Percentiles rank a stretch among this genome's conserved stretches.
Evolutionary conservation across 53 echinoderm and acorn worm genomes (phyloP).

Genomic region (Stichopus horrens): DNA sequence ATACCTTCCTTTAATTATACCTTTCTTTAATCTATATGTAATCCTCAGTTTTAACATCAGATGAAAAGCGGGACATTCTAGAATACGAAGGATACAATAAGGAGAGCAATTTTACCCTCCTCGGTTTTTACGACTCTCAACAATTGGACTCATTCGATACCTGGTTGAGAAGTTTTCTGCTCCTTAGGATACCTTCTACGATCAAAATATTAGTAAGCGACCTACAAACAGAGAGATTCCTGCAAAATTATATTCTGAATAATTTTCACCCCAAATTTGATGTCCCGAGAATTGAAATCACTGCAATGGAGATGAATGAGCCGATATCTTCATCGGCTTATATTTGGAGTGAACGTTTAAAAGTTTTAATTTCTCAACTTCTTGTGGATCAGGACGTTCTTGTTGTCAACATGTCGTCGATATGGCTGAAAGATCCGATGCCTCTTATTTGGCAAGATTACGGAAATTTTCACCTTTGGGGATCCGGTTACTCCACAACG

Average conservation of each 20-base stretch:
- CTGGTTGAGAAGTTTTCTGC: neutral
- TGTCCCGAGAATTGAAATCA: neutral
- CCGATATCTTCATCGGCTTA: neutral
- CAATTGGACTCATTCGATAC: neutral
- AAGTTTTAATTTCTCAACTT: slow-evolving; percentile 12
- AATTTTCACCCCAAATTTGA: neutral
- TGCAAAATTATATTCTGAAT: neutral
- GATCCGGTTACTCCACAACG: neutral
- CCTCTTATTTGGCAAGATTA: slow-evolving; percentile 5
- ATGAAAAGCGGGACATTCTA: too few species aligned
- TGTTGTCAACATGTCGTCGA: neutral
- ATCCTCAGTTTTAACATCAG: too few species aligned
- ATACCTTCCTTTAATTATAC: too few species aligned
- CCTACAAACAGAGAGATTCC: neutral
- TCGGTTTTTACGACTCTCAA: neutral
- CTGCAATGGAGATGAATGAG: neutral
- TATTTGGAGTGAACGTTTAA: neutral
- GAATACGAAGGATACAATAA: neutral
- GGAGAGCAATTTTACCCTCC: neutral
- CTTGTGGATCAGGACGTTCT: slow-evolving; percentile 3
- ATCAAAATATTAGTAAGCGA: neutral
- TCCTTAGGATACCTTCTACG: neutral
- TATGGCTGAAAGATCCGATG: slow-evolving; percentile 17
- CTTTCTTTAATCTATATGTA: too few species aligned
- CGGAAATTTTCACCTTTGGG: slow-evolving; percentile 7